These are phyloP conservation scores for Sphaeridia pumilis DNA, from an alignment of 2,888 invertebrate genomes.

Conservation along the genomic window DNA sequence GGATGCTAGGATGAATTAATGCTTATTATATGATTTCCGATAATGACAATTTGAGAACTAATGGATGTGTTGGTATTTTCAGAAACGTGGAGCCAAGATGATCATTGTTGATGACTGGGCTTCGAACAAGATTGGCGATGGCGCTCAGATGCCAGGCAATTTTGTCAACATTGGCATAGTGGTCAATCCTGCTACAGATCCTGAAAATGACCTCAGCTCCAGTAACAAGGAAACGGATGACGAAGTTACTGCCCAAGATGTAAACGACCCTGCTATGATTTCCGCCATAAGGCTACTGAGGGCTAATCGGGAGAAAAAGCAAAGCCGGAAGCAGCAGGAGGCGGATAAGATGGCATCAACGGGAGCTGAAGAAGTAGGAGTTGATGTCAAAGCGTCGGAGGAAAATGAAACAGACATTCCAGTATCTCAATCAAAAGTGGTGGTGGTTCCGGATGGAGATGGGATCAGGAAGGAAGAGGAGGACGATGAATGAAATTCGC, in stretches of 20 bases:
- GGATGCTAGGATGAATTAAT: background rate
- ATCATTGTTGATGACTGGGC: constrained; percentile 14
- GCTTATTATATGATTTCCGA: background rate
- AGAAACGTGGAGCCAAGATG: constrained; percentile 13
- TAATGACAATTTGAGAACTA: background rate
- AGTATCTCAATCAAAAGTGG: no score
- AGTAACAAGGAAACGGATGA: constrained; percentile 17
- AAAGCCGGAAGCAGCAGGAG: constrained; percentile 27
- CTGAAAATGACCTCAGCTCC: constrained; percentile 9
- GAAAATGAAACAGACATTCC: no score
- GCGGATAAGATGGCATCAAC: background rate
- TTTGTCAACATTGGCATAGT: constrained; percentile 16
- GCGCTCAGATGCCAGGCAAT: constrained; percentile 4
- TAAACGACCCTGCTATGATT: background rate
- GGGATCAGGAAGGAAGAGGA: no score
- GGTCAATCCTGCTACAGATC: constrained; percentile 13
- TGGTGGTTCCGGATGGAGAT: no score
- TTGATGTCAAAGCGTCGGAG: background rate
- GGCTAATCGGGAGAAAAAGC: constrained; percentile 30
- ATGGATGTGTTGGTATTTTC: background rate
- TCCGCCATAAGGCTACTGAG: constrained; percentile 15
- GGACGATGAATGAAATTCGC: no score
- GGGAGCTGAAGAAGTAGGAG: background rate
- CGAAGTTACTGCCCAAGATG: constrained; percentile 1
- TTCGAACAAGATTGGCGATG: constrained; percentile 4